Base-by-base conservation (phyloP, 2,113 vertebrate species). In the Otolemur garnettii region DNA sequence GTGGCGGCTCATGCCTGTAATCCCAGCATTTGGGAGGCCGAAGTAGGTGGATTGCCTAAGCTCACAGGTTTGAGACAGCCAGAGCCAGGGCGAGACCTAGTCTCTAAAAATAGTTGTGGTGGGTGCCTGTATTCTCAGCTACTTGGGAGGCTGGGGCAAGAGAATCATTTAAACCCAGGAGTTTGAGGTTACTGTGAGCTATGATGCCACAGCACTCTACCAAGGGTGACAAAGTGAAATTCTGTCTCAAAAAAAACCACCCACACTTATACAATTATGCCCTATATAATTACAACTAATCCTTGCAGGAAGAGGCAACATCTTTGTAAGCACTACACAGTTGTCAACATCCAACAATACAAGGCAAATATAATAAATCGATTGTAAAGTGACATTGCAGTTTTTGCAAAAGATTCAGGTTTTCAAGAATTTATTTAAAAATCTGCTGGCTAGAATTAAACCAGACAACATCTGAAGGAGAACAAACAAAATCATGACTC, bases 371-470 rank as follows among this genome's bases (percentile, higher is more conserved):
- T 38, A 92, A 72, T 55, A 83, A 57, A 26, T 71, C 11, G 35
- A 9, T 24, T 80, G 22, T 17, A 55, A 55, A 21, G 22, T 35
- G 38, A 72, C 57, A 57, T 7, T 59, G 8, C 7, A 85, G 78
- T 71, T 88, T 8, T 84, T 89, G 30, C 53, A 60, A 66, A 78
- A 90, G 22, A 90, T 72, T 93, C 35, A 64, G 22, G 28, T 80
- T 80, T 93, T 93, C 24, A 79, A 85, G 7, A 69, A 79, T 90
- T 72, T 78, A n/a, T 78, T 89, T 4, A 72, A 77, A 83, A 95
- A 87, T 12, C 3, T 75, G 19, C 21, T 77, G 22, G 9, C 5
- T 59, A 57, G 17, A 86, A 50, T 96, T 66, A 86, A 91, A 77
- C 55, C 38, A 74, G 50, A 50, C 75, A 87, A 53, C 53, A 59